Evolutionary conservation across 2,888 invertebrate species (phyloP).

Genomic region (Euplexia lucipara): DNA sequence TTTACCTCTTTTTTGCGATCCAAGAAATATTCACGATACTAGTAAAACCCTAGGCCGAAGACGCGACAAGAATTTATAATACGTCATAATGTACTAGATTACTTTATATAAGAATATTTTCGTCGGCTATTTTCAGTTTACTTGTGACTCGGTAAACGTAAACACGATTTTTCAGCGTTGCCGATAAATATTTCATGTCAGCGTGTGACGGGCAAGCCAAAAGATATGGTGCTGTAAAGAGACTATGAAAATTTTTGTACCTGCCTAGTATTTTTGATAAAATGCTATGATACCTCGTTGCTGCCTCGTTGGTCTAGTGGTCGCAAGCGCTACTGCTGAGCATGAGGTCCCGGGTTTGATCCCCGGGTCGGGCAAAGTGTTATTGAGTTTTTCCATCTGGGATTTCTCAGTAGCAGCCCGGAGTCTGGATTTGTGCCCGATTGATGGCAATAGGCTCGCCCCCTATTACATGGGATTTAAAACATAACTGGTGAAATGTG

Average conservation of each 20-base stretch:
- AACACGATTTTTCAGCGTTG: constrained; percentile 53
- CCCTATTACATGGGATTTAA: too few species aligned
- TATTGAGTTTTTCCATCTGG: too few species aligned
- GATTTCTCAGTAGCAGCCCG: too few species aligned
- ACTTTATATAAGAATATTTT: constrained; percentile 34
- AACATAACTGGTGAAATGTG: too few species aligned
- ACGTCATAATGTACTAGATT: constrained; percentile 32
- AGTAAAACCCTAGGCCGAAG: constrained; percentile 16
- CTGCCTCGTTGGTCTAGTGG: too few species aligned
- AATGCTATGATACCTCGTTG: constrained; percentile 17
- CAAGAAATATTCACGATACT: constrained; percentile 26
- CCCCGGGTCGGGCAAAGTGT: too few species aligned
- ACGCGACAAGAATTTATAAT: constrained; percentile 43
- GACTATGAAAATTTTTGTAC: constrained; percentile 28
- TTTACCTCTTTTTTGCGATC: constrained; percentile 10
- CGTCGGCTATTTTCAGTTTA: constrained; percentile 27
- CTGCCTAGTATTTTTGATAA: constrained; percentile 15
- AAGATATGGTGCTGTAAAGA: constrained; percentile 45
- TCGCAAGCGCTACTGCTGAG: too few species aligned
- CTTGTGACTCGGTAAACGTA: constrained; percentile 50
- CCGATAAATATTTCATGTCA: constrained; percentile 57
- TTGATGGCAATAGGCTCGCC: too few species aligned
- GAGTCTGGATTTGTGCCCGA: too few species aligned
- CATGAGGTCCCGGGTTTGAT: too few species aligned
- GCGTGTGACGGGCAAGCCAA: constrained; percentile 38